phyloP scores from a whole-genome alignment of 2,113 vertebrate species.

The Halcyon senegalensis region DNA sequence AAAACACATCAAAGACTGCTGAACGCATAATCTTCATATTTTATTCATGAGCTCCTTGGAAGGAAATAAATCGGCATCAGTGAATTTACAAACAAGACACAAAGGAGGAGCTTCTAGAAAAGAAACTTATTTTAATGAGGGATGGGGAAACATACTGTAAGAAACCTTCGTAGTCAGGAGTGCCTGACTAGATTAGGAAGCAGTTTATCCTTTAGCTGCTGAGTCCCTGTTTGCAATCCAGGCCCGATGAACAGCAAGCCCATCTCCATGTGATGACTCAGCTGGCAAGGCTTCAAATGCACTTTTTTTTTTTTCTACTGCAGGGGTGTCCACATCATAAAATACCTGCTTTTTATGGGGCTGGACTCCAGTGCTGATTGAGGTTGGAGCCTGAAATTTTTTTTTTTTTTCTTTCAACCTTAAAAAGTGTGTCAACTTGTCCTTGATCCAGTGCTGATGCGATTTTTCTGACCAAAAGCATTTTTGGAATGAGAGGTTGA shows the following conservation, averaged over 20 bases:
- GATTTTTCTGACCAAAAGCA: background rate
- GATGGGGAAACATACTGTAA: background rate
- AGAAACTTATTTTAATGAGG: background rate
- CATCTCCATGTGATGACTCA: background rate
- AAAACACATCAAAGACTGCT: slow-evolving; percentile 54
- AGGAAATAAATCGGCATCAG: background rate
- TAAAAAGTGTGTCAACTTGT: background rate
- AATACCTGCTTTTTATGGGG: background rate
- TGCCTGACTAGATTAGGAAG: background rate
- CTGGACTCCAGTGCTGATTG: background rate
- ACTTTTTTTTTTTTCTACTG: background rate
- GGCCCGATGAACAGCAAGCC: background rate
- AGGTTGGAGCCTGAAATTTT: background rate
- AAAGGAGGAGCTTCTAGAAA: background rate
- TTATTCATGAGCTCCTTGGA: slow-evolving; percentile 48
- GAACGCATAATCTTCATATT: slow-evolving; percentile 27
- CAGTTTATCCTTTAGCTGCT: background rate
- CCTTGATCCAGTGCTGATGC: background rate
- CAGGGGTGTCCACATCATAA: background rate
- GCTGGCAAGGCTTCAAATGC: background rate
- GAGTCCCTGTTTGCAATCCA: background rate
- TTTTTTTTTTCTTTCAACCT: background rate
- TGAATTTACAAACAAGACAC: slow-evolving; percentile 44
- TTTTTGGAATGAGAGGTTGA: background rate
- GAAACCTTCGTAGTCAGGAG: background rate